Evolutionary conservation across 2,113 vertebrate species (phyloP).

Genomic region (Chlorodrepanis virens): DNA sequence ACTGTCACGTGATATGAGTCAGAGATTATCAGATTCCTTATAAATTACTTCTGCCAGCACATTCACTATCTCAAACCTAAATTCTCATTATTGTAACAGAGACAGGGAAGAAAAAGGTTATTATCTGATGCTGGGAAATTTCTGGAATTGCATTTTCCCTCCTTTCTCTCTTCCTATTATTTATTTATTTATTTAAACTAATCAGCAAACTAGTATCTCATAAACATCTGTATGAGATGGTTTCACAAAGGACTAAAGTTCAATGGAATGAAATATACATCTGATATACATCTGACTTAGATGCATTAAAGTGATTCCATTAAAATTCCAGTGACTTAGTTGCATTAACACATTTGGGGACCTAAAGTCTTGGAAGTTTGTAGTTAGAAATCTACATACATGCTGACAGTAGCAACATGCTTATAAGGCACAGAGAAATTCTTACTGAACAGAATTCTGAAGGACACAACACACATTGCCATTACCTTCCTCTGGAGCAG

Average conservation of each 20-base stretch:
- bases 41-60: not conserved
- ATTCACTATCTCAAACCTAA: not conserved
- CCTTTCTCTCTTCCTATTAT: not conserved
- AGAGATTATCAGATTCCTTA: not conserved
- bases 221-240: not conserved
- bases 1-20: not conserved
- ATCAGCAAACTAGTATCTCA: not conserved
- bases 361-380: not conserved
- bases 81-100: not conserved
- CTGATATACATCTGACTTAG: not conserved
- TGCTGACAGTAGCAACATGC: not conserved
- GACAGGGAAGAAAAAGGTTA: not conserved
- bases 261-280: not conserved
- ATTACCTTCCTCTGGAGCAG: not conserved
- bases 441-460: not conserved
- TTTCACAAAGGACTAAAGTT: not conserved
- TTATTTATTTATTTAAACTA: not conserved
- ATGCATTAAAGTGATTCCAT: not conserved
- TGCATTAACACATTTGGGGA: not conserved
- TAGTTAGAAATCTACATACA: not conserved
- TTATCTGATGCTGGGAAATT: not conserved
- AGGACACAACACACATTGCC: not conserved
- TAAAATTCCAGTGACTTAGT: not conserved
- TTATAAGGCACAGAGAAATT: not conserved
- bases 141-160: not conserved